phyloP scores from a whole-genome alignment of 2,888 invertebrate genomes.

The Hylaea fasciaria region DNA sequence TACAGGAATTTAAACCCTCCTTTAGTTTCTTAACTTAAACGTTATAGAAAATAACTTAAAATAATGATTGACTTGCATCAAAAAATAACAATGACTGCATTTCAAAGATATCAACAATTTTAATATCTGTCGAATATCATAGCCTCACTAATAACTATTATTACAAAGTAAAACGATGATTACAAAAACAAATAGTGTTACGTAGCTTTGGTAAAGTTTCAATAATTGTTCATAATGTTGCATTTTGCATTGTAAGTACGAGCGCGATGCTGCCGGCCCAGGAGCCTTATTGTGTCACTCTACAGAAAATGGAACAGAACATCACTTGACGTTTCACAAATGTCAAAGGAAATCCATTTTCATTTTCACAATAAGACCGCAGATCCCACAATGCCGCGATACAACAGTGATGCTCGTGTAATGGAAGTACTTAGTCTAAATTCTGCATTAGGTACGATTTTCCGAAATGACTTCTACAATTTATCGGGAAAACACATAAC shows the following conservation, averaged over 20 bases:
- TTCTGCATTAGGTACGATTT: no score
- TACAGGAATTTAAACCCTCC: slow-evolving; percentile 6
- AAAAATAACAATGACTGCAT: slow-evolving; percentile 32
- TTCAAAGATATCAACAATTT: slow-evolving; percentile 41
- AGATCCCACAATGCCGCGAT: no score
- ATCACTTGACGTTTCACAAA: no score
- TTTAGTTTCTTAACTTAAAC: background rate
- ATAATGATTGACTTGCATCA: slow-evolving; percentile 25
- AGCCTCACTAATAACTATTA: slow-evolving; percentile 55
- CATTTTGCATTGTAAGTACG: slow-evolving; percentile 8
- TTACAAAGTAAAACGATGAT: slow-evolving; percentile 28
- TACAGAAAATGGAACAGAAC: background rate
- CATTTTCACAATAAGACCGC: no score
- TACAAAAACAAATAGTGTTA: slow-evolving; percentile 49
- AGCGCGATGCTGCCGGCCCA: background rate
- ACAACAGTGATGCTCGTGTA: no score
- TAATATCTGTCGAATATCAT: slow-evolving; percentile 61
- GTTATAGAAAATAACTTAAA: slow-evolving; percentile 10
- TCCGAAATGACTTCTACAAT: no score
- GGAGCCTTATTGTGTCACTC: background rate
- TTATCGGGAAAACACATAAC: no score
- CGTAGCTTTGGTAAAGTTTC: slow-evolving; percentile 60
- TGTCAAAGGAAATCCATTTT: no score
- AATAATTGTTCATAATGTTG: slow-evolving; percentile 38
- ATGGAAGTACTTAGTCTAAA: no score